Evolutionary conservation across 1,140 invertebrate species (phyloP).

Genomic region (Drosophila bocki): DNA sequence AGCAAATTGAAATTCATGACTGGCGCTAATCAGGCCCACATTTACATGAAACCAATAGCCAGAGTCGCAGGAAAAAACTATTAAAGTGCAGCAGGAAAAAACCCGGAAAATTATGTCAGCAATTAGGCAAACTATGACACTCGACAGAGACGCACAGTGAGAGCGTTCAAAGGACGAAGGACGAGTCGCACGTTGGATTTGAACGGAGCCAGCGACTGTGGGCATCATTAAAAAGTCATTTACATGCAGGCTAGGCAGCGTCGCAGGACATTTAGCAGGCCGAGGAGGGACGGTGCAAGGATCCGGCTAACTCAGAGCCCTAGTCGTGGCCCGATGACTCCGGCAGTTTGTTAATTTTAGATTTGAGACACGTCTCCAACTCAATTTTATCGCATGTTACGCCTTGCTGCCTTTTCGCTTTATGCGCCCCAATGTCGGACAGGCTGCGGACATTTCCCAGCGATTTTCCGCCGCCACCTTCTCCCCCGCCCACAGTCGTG

Average conservation of each 20-base stretch:
- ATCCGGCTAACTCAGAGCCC: constrained; percentile 47
- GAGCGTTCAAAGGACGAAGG: constrained; percentile 3
- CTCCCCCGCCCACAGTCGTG: constrained; percentile 22
- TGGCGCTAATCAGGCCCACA: constrained; percentile 72
- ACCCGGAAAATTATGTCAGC: constrained; percentile 65
- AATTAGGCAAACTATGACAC: constrained; percentile 75
- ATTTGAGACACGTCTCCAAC: constrained; percentile 82
- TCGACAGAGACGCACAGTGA: constrained; percentile 34
- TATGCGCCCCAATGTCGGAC: constrained; percentile 46
- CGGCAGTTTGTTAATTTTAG: constrained; percentile 78
- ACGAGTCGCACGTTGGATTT: constrained; percentile 4
- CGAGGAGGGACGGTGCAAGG: not conserved
- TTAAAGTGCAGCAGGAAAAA: constrained; percentile 49
- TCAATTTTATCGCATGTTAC: constrained; percentile 84
- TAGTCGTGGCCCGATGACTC: constrained; percentile 34
- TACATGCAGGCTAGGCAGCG: constrained; percentile 70
- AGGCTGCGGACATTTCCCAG: constrained; percentile 27
- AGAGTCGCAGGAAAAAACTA: constrained; percentile 55
- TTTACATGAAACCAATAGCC: constrained; percentile 75
- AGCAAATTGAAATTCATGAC: constrained; percentile 79
- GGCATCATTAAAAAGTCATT: constrained; percentile 83
- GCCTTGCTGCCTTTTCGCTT: constrained; percentile 79
- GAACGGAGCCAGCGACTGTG: constrained; percentile 7
- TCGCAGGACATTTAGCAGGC: constrained; percentile 63
- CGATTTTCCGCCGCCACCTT: constrained; percentile 1